A percentile compares a stretch with the other conserved stretches of the same genome.
phyloP scores from a whole-genome alignment of 1,140 invertebrate genomes.

The Phymorhynchus buccinoides region DNA sequence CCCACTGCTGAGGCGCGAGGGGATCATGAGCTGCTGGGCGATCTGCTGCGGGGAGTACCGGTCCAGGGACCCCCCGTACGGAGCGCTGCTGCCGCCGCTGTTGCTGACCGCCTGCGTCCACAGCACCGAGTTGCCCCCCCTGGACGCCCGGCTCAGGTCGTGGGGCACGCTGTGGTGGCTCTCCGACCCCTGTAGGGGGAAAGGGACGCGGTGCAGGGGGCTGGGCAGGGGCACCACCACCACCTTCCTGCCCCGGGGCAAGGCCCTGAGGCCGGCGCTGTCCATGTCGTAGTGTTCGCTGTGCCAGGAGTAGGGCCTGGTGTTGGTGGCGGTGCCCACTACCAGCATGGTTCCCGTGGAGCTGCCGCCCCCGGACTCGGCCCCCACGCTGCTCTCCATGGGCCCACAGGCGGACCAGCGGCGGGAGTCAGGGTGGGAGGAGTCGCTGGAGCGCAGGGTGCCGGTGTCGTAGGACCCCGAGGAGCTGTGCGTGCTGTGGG shows the following conservation, averaged over 20 bases:
- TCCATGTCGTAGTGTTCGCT: conserved; percentile 70
- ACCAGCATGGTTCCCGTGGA: conserved; percentile 48
- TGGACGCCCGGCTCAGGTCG: conserved; percentile 20
- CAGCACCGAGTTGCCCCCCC: conserved; percentile 31
- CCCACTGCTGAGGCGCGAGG: conserved; percentile 60
- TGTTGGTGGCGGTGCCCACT: conserved; percentile 46
- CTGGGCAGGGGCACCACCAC: conserved; percentile 1
- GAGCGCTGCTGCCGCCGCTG: conserved; percentile 19
- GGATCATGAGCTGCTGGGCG: conserved; percentile 62
- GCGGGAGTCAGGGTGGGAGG: conserved; percentile 62
- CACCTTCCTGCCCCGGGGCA: not conserved
- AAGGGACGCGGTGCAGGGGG: conserved; percentile 31
- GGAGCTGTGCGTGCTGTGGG: conserved; percentile 48
- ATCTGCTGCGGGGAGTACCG: conserved; percentile 57
- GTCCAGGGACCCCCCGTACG: conserved; percentile 44
- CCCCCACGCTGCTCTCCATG: not conserved
- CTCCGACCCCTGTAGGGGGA: conserved; percentile 49
- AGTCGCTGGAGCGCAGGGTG: conserved; percentile 64
- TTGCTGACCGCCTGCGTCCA: conserved; percentile 55
- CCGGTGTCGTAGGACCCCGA: conserved; percentile 64
- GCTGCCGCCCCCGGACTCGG: conserved; percentile 31
- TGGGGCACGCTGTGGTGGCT: conserved; percentile 57
- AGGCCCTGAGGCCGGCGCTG: conserved; percentile 52
- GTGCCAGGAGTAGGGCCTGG: conserved; percentile 69
- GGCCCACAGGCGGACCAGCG: conserved; percentile 64